A percentile compares a stretch with the other conserved stretches of the same genome.
These are phyloP conservation scores for Lutjanus argentimaculatus DNA, from an alignment of 2,797 vertebrate genomes.

Conservation along the genomic window DNA sequence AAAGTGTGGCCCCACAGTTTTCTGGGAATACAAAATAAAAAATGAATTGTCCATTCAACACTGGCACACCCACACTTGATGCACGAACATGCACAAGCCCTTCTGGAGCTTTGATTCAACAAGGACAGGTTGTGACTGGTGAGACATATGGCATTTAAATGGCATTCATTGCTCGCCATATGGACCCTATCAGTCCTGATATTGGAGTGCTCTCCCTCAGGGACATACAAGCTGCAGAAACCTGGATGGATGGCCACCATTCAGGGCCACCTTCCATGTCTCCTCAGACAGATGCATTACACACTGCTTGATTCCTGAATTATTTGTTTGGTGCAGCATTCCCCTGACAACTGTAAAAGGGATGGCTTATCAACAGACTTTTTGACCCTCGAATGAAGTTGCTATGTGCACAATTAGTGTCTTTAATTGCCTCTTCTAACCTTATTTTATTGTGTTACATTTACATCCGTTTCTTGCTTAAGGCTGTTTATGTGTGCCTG, in stretches of 20 bases:
- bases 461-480: background rate
- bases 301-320: slow-evolving; percentile 40
- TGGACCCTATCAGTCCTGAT: slow-evolving; percentile 56
- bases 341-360: background rate
- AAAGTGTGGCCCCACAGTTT: background rate
- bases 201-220: slow-evolving; percentile 47
- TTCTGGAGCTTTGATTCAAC: slow-evolving; percentile 35
- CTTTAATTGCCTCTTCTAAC: background rate
- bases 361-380: background rate
- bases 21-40: background rate
- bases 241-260: slow-evolving; percentile 53
- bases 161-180: slow-evolving; percentile 57
- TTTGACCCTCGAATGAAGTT: background rate
- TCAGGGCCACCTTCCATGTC: slow-evolving; percentile 41
- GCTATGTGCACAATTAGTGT: background rate
- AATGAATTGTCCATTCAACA: slow-evolving; percentile 18
- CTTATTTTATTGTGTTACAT: background rate
- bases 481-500: background rate
- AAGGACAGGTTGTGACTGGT: slow-evolving; percentile 30
- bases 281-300: slow-evolving; percentile 46
- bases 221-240: slow-evolving; percentile 55
- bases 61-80: background rate
- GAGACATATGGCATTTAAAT: slow-evolving; percentile 67
- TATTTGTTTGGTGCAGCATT: slow-evolving; percentile 30
- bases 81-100: background rate